These are phyloP conservation scores for Zelleria hepariella DNA, from an alignment of 2,888 invertebrate species.

Conservation along the genomic window DNA sequence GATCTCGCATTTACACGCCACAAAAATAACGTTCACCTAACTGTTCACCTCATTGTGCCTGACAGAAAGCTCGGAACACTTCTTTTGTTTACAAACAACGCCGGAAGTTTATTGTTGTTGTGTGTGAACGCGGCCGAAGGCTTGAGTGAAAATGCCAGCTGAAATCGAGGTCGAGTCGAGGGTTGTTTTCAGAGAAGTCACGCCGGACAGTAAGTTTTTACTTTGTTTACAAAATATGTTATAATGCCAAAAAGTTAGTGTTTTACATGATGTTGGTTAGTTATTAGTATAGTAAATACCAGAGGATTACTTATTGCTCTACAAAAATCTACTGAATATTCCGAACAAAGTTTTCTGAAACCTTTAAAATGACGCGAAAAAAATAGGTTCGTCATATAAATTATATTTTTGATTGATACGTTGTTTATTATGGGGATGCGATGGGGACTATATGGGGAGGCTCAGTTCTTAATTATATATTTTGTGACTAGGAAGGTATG, in stretches of 20 bases:
- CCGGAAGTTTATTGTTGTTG: neutral
- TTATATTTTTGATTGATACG: too few relatives aligned
- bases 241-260: neutral
- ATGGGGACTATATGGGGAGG: too few relatives aligned
- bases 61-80: neutral
- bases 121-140: conserved; percentile 3
- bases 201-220: conserved; percentile 54
- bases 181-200: conserved; percentile 51
- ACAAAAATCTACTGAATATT: too few relatives aligned
- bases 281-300: too few relatives aligned
- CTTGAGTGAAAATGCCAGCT: conserved; percentile 43
- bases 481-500: too few relatives aligned
- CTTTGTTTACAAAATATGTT: neutral
- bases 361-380: too few relatives aligned
- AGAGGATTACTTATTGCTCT: too few relatives aligned
- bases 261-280: neutral
- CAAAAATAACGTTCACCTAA: neutral
- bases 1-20: neutral
- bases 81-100: conserved; percentile 1
- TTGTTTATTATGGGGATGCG: too few relatives aligned
- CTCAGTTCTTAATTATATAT: too few relatives aligned
- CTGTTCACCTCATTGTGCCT: neutral
- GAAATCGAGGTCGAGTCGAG: conserved; percentile 36
- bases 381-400: too few relatives aligned
- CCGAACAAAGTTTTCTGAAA: too few relatives aligned